Evolutionary conservation across 2,888 invertebrate genomes (phyloP).

Genomic region (Allygus modestus): DNA sequence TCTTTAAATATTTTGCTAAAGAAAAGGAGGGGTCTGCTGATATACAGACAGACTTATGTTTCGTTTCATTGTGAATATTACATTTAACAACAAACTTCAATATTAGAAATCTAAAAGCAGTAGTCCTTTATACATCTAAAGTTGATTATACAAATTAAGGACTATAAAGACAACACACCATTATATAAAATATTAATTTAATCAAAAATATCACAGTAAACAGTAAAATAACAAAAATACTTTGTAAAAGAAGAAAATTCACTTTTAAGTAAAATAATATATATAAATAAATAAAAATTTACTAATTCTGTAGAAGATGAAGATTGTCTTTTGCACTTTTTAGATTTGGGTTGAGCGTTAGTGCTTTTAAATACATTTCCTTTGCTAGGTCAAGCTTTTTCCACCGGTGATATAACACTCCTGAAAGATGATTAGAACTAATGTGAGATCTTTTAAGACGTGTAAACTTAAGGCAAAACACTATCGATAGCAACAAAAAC

Average conservation of each 20-base stretch:
- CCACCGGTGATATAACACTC: slow-evolving; percentile 96
- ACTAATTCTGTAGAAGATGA: slow-evolving; percentile 74
- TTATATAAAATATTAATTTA: not conserved
- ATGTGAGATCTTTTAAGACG: no score
- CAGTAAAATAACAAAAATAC: not conserved
- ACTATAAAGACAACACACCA: not conserved
- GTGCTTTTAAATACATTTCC: slow-evolving; percentile 85
- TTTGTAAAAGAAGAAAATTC: not conserved
- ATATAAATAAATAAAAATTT: not conserved
- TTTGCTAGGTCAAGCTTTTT: slow-evolving; percentile 86
- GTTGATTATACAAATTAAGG: not conserved
- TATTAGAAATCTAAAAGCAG: no score
- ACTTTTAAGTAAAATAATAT: not conserved
- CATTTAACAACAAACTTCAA: no score
- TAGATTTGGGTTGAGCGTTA: slow-evolving; percentile 84
- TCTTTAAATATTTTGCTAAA: no score
- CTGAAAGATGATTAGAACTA: slow-evolving; percentile 74
- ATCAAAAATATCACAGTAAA: slow-evolving; percentile 28
- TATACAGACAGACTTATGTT: no score
- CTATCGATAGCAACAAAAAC: no score
- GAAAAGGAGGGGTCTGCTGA: no score
- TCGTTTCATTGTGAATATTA: no score
- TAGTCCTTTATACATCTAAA: no score
- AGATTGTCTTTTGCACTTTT: slow-evolving; percentile 85
- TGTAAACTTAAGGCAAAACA: no score